Conservation (phyloP, 2,113 vertebrate genomes). For the Upupa epops region DNA sequence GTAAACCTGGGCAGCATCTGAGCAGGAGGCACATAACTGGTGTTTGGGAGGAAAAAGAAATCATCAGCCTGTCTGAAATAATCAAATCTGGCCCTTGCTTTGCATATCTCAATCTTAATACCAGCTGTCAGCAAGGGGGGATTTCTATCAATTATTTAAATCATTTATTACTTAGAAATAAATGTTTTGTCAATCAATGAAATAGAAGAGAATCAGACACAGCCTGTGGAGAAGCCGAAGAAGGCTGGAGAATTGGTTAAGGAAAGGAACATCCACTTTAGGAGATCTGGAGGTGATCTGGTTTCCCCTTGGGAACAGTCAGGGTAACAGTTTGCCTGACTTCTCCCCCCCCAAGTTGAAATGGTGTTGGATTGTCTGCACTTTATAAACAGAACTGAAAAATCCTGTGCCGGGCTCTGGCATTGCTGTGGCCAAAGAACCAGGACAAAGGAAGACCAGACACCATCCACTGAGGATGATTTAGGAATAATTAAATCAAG, state of each 20-base stretch:
- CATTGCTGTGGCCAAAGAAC: background rate
- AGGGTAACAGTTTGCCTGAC: background rate
- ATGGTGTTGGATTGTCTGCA: background rate
- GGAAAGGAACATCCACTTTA: background rate
- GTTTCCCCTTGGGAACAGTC: background rate
- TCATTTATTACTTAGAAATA: background rate
- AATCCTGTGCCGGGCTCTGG: background rate
- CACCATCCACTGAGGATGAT: constrained; percentile 19
- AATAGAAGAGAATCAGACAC: background rate
- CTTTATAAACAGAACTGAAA: background rate
- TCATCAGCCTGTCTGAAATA: background rate
- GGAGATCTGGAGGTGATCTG: background rate
- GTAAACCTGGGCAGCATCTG: background rate
- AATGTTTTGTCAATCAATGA: background rate
- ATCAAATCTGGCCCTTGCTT: background rate
- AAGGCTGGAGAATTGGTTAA: background rate
- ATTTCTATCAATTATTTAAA: background rate
- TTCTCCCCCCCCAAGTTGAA: background rate
- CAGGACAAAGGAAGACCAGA: constrained; percentile 41
- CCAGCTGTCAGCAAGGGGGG: background rate
- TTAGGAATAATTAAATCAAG: constrained; percentile 64
- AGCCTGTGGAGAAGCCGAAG: background rate
- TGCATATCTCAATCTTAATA: background rate
- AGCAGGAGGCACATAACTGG: background rate
- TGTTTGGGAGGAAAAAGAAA: background rate